Base-by-base conservation (phyloP, 2,113 vertebrate genomes). In the Trematomus loennbergii region DNA sequence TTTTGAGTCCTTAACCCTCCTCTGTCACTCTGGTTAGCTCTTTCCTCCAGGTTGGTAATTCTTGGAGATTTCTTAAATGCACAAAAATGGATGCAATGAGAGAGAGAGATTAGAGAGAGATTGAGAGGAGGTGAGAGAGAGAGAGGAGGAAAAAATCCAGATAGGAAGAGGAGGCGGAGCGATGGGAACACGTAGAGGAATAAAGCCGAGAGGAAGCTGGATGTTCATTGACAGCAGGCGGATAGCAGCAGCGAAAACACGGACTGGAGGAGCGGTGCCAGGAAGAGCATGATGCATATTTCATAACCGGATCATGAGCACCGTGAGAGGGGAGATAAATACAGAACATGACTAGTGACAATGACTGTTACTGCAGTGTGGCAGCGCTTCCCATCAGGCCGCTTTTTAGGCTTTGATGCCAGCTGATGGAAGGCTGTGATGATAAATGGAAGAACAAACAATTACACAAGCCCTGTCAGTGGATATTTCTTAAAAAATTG, bases 21-120 rank as follows among this genome's bases (percentile, higher is more conserved):
- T 87, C 89, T 82, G 89, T 63, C 89, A 57, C 84, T 87, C 78
- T 40, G 69, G 20, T 83, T 62, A 79, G 87, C 88, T 91, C 89
- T 89, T 89, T 94, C 87, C 90, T 93, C 93, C 93, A 93, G 94
- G 78, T 92, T 94, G 85, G 78, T 84, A 91, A 94, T 94, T 94
- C 92, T 94, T 95, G 86, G 90, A 88, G 92, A 94, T 94, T 94
- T 95, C 94, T 94, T 95, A 94, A 95, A 94, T 94, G 94, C 93
- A 94, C 92, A 93, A 95, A 95, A 95, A 95, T 94, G 93, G 95
- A 95, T 94, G 95, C 93, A 94, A 92, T 86, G 91, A 68, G 75
- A 76, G 91, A 43, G 83, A 12, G 83, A 71, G 80, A 18, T 69
- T 20, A 18, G 63, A 25, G 43, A 20, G 36, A 25, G 62, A 20